Base-by-base conservation (phyloP, 1,140 invertebrate genomes). In the Elysia chlorotica region DNA sequence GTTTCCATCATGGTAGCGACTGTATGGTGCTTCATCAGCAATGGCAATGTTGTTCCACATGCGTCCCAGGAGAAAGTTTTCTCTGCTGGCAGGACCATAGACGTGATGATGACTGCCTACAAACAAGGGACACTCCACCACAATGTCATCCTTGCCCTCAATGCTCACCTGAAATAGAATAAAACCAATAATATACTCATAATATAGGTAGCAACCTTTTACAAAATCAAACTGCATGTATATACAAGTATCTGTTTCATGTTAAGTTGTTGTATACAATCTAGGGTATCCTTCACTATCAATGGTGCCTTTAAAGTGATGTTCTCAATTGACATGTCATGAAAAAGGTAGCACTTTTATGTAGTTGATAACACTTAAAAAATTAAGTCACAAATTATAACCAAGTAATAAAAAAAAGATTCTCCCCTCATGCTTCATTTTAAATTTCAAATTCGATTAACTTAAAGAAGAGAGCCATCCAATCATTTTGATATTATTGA, bases 121-220 rank as follows among this genome's bases (percentile, higher is more conserved):
- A 28, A 37, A 73, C 25, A 76, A 21, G 2, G 74, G 74, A 19
- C 38, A 38, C 14, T 65, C 54, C 25, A 73, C 23, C 2, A 36
- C 19, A 0, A 76, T 31, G 57, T 76, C 74, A 21, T 76, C 70
- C n/a, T 59, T 62, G 21, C 65, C 71, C 10, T 68, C 65, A 21
- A 76, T 54, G 37, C 59, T 37, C 25, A 68, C 74, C 37, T 69
- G 66, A 31, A 5, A 63, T 21, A 2, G 37, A 36, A 35, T 2
- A n/a, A n/a, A n/a, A n/a, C n/a, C n/a, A 48, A 48, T n/a, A 48
- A 14, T 48, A 48, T 14, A 48, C 10, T 48, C 41, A 48, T 10
- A 10, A 48, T 48, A n/a, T 48, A 48, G 10, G 10, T 48, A 48
- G n/a, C 10, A 48, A n/a, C n/a, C n/a, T n/a, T n/a, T 14, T 14